Base-by-base conservation (phyloP, 2,113 vertebrate genomes). In the Todiramphus chloris region DNA sequence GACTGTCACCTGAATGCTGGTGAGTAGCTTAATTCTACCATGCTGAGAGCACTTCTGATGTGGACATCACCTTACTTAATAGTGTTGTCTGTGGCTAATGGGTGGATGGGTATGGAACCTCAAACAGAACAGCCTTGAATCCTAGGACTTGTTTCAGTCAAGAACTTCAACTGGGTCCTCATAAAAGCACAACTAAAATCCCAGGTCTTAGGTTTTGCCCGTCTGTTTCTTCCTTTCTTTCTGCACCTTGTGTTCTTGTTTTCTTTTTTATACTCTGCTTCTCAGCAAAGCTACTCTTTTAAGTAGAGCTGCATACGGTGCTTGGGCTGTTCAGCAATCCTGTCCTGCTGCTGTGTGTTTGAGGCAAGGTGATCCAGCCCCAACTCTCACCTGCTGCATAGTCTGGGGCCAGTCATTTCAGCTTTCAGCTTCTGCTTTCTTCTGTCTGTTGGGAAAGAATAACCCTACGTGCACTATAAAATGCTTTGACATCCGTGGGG, bases 1-100 rank as follows among this genome's bases (percentile, higher is more conserved):
- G 99, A 99, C 10, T 99, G 99, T 76, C 99, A 99, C 96, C 98
- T 99, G 96, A 99, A 99, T 93, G 99, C 99, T 80, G 99, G 99
- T 99, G 95, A 97, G 98, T 96, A 84, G 60, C n/a, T 91, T 69
- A 37, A 13, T 89, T 82, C 53, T 76, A 1, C 64, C 7, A 1
- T 0, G 3, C 85, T 74, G 74, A 56, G 73, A 79, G 60, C 53
- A 19, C 73, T 70, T 92, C 1, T 50, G 41, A 33, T 73, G 27
- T 17, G 48, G 46, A 46, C 43, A 24, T 60, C 83, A 30, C 63
- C 35, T 84, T 37, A 16, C 60, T 46, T 58, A 43, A 55, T 9
- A 28, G 69, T 33, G 13, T 9, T 60, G 72, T 10, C 64, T 25
- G 0, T 75, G 50, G 83, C 41, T 55, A 28, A 64, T 10, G 19